Evolutionary conservation across 2,797 vertebrate genomes (phyloP).

Genomic region (Pterois miles): DNA sequence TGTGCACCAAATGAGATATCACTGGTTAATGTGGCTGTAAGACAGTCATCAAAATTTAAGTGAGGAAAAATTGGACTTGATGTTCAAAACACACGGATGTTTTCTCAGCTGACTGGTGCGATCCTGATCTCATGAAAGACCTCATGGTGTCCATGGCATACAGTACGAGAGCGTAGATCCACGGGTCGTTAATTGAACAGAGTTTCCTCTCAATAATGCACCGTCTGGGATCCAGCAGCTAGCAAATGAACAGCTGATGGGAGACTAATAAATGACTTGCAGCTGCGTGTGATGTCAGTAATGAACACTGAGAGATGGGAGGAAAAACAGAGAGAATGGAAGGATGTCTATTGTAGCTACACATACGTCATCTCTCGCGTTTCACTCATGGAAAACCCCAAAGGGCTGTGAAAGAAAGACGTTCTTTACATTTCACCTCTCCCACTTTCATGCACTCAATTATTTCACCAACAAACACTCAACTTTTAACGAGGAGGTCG

Average conservation of each 20-base stretch:
- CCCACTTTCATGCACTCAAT: background rate
- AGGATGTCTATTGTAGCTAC: background rate
- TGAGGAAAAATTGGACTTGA: background rate
- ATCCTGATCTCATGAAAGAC: background rate
- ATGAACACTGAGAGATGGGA: constrained; percentile 13
- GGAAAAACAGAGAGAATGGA: background rate
- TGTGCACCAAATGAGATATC: too few relatives aligned
- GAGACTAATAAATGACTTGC: constrained; percentile 62
- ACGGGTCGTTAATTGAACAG: constrained; percentile 39
- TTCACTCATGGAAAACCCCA: background rate
- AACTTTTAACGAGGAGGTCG: too few relatives aligned
- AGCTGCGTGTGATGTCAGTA: constrained; percentile 58
- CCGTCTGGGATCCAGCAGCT: constrained; percentile 45
- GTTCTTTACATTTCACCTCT: background rate
- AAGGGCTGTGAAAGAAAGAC: background rate
- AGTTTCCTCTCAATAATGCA: constrained; percentile 29
- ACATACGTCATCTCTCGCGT: background rate
- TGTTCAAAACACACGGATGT: background rate
- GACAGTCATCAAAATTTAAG: background rate
- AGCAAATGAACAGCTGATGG: constrained; percentile 48
- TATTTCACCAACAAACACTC: background rate
- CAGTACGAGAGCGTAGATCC: constrained; percentile 6
- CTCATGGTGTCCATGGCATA: constrained; percentile 8
- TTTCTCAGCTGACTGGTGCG: background rate
- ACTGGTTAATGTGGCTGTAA: background rate